Evolutionary conservation across 2,113 vertebrate genomes (phyloP), one percentile per base, ranked within the genome.

Genomic region (Phalacrocorax aristotelis): DNA sequence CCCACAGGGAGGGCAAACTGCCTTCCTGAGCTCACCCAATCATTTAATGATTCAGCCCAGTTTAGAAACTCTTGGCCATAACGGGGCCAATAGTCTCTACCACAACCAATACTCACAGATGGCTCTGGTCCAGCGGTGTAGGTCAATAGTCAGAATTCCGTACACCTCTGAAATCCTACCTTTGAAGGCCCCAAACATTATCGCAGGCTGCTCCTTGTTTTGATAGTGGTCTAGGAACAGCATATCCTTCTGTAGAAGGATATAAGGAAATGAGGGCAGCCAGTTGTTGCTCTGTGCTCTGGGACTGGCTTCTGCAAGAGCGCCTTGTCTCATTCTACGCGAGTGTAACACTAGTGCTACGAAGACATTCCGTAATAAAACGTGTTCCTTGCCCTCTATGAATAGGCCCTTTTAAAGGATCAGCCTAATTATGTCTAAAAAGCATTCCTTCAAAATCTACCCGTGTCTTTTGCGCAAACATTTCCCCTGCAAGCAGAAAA

Each of bases 11-110:
- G 55, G 72, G 27, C 66, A 95, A 92, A 68, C 7, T 15, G 68
- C 80, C 78, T 91, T 81, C 70, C 86, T 83, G 66, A 93, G 94
- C 89, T 96, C 93, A 95, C n/a, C 19, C 68, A 92, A 44, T 6
- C 64, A 61, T 65, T 83, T 87, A 71, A 55, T 58, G 64, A 61
- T 88, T 89, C 85, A 93, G 25, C 26, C 25, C 58, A 87, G 70
- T 85, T 89, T 75, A 96, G 80, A 95, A 94, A 60, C 70, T 65
- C 69, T 85, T n/a, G 66, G 74, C 55, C 76, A 83, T 18, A 46
- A 46, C 44, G 5, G 38, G 66, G 74, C 58, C 79, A 81, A 62
- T 27, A 68, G 58, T 36, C 70, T 36, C 51, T 70, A n/a, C 58
- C 32, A 21, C 55, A n/a, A 57, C 77, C 68, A 85, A 75, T 32